phyloP scores from a whole-genome alignment of 1,140 invertebrate species.

The Zaprionus ghesquierei region DNA sequence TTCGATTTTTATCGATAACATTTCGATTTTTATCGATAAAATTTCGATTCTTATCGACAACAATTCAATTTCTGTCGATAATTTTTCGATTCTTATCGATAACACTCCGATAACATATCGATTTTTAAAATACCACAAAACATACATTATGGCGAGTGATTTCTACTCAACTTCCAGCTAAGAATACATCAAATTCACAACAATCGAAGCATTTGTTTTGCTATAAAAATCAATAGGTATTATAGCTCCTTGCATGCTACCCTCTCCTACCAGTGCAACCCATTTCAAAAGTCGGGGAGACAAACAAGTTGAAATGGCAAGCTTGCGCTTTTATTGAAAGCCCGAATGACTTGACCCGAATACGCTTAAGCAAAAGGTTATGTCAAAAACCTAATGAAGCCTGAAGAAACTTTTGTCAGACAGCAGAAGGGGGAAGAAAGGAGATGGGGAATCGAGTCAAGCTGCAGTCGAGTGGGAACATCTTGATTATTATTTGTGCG shows the following conservation, averaged over 20 bases:
- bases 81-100: background rate
- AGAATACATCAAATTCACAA: background rate
- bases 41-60: background rate
- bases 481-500: constrained; percentile 21
- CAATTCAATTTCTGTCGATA: too few species aligned
- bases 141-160: background rate
- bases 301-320: background rate
- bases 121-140: background rate
- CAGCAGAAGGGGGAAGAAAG: background rate
- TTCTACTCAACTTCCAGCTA: background rate
- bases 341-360: constrained; percentile 19
- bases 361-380: constrained; percentile 2
- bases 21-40: background rate
- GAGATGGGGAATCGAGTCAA: background rate
- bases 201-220: background rate
- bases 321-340: background rate
- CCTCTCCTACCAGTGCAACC: background rate
- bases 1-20: background rate
- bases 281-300: background rate
- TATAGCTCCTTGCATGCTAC: background rate
- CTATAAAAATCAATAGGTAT: background rate
- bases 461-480: background rate
- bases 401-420: constrained; percentile 9
- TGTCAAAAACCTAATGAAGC: constrained; percentile 12
- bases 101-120: background rate